These are phyloP conservation scores for Rhinichthys klamathensis DNA, from an alignment of 2,113 vertebrate genomes.

Conservation along the genomic window DNA sequence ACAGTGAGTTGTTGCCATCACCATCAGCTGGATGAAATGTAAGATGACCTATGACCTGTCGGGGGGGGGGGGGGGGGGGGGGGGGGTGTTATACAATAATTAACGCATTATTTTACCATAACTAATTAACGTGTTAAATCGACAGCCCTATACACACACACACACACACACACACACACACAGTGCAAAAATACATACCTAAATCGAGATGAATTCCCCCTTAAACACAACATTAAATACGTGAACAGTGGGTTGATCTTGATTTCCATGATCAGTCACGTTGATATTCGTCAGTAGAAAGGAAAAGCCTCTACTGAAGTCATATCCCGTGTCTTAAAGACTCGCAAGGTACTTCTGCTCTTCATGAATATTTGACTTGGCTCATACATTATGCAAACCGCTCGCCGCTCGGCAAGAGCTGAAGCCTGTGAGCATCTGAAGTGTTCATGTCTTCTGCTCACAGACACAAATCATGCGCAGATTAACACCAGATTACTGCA, in stretches of 20 bases:
- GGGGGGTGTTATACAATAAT: too few species aligned
- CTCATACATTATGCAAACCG: conserved; percentile 53
- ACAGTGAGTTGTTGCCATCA: too few species aligned
- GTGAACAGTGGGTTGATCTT: neutral
- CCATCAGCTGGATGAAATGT: too few species aligned
- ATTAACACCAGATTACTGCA: neutral
- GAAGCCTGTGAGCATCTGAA: too few species aligned
- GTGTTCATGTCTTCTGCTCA: neutral
- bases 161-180: too few species aligned
- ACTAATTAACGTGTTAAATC: too few species aligned
- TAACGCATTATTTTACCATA: too few species aligned
- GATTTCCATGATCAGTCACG: neutral
- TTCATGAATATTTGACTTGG: conserved; percentile 50
- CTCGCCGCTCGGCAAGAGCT: neutral
- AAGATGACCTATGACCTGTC: too few species aligned
- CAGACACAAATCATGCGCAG: neutral
- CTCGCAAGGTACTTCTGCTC: conserved; percentile 8
- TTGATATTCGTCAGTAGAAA: conserved; percentile 10
- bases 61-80: too few species aligned
- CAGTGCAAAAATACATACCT: too few species aligned
- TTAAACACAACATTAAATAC: neutral
- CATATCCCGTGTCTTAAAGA: conserved; percentile 37
- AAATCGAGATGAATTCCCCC: neutral
- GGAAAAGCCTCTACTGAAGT: conserved; percentile 2
- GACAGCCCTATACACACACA: too few species aligned